phyloP scores from a whole-genome alignment of 2,113 vertebrate genomes.

The Actenoides lindsayi region DNA sequence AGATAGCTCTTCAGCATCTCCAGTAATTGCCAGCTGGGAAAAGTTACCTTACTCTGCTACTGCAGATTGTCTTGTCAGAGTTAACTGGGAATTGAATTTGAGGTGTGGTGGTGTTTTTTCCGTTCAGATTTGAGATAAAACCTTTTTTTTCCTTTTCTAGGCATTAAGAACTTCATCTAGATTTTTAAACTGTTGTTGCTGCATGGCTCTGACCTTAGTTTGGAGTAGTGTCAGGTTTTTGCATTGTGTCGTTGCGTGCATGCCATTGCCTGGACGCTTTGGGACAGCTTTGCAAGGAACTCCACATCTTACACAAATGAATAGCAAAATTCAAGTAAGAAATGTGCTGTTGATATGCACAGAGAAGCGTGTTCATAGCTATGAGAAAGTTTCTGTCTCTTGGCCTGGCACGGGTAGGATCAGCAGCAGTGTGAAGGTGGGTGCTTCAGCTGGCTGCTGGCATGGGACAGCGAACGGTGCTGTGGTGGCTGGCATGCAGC shows the following conservation, averaged over 20 bases:
- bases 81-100: neutral
- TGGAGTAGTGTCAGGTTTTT: neutral
- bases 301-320: fast-evolving
- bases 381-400: fast-evolving
- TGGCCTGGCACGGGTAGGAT: fast-evolving
- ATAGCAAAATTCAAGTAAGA: neutral
- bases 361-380: neutral
- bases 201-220: neutral
- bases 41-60: neutral
- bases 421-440: fast-evolving
- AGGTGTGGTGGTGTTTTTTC: fast-evolving
- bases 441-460: neutral
- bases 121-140: neutral
- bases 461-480: fast-evolving
- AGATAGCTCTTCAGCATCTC: neutral
- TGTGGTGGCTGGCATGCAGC: fast-evolving
- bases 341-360: fast-evolving
- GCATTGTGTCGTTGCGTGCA: fast-evolving
- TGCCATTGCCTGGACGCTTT: neutral
- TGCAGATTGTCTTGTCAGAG: neutral
- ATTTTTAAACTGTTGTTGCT: neutral
- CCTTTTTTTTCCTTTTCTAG: neutral
- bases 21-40: neutral
- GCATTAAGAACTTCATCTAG: neutral
- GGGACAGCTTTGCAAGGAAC: neutral